Conservation (phyloP, 2,113 vertebrate genomes). For the Hirundichthys speculiger region DNA sequence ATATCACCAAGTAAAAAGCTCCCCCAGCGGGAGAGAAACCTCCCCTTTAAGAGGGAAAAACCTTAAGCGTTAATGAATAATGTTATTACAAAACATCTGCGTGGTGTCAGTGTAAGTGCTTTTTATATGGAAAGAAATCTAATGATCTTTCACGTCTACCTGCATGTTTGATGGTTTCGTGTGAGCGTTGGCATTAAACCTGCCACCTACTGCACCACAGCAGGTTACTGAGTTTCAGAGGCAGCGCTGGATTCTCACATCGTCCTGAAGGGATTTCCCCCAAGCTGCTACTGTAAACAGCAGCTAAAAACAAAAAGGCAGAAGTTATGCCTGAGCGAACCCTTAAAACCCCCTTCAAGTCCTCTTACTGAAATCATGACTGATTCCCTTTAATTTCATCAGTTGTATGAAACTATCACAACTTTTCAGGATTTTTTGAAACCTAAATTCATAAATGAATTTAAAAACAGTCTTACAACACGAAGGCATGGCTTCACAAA, state of each 20-base stretch:
- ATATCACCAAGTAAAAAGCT: too few species aligned
- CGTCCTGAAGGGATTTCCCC: slow-evolving; percentile 7
- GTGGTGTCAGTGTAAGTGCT: not conserved
- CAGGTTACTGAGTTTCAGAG: slow-evolving; percentile 12
- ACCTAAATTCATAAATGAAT: too few species aligned
- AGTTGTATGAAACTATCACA: not conserved
- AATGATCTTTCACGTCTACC: not conserved
- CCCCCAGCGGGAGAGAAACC: too few species aligned
- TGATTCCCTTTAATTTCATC: not conserved
- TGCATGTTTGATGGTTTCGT: not conserved
- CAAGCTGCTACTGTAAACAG: slow-evolving; percentile 15
- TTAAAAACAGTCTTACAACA: too few species aligned
- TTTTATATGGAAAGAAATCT: not conserved
- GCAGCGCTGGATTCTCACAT: not conserved
- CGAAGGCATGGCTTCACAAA: too few species aligned
- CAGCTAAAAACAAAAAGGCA: slow-evolving; percentile 9
- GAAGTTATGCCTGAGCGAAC: slow-evolving; percentile 10
- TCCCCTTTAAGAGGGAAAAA: too few species aligned
- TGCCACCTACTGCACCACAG: not conserved
- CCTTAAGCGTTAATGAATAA: too few species aligned
- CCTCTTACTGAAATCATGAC: not conserved
- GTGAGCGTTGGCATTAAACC: not conserved
- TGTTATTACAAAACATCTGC: not conserved
- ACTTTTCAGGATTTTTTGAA: not conserved
- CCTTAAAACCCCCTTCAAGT: slow-evolving; percentile 5